Evolutionary conservation across 2,113 vertebrate species (phyloP).

Genomic region (Bufo gargarizans): DNA sequence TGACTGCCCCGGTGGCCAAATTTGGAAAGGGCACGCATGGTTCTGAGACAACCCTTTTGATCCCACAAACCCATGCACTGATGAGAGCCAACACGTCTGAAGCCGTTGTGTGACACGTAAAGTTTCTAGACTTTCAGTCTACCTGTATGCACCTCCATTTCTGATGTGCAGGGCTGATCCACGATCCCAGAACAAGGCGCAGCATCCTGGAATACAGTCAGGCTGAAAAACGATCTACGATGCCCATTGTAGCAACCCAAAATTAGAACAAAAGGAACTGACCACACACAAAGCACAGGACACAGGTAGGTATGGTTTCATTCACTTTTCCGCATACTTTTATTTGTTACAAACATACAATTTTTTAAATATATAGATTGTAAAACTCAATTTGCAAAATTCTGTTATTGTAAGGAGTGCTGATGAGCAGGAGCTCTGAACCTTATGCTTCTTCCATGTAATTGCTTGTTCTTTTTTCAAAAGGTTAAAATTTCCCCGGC

Average conservation of each 20-base stretch:
- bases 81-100: not conserved
- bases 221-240: no score
- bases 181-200: no score
- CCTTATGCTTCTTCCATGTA: conserved; percentile 42
- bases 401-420: conserved; percentile 79
- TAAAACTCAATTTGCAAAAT: conserved; percentile 87
- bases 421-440: conserved; percentile 72
- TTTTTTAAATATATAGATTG: conserved; percentile 83
- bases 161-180: no score
- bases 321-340: conserved; percentile 83
- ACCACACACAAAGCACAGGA: not conserved
- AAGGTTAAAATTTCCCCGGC: conserved; percentile 56
- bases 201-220: no score
- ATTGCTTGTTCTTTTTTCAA: conserved; percentile 56
- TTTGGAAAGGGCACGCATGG: no score
- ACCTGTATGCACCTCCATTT: no score
- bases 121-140: not conserved
- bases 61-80: no score
- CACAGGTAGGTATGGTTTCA: conserved; percentile 61
- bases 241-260: not conserved
- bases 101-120: no score
- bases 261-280: no score
- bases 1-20: no score
- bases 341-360: conserved; percentile 88
- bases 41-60: no score